Evolutionary conservation across 2,888 invertebrate species (phyloP).

Genomic region (Andrena marginata): DNA sequence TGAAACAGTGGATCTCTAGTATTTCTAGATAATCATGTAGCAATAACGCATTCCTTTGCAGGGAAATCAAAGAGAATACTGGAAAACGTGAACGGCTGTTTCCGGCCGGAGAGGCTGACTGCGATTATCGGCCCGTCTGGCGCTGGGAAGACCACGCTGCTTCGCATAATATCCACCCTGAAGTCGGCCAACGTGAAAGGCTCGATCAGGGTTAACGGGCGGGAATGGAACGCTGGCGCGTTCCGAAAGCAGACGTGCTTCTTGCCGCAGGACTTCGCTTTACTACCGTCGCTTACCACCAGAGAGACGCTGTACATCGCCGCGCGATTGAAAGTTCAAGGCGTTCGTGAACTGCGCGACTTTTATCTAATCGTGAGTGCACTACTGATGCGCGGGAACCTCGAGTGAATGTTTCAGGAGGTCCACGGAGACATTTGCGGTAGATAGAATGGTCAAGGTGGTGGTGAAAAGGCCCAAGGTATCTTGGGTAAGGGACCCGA

Average conservation of each 20-base stretch:
- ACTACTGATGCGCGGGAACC: neutral
- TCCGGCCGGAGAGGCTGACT: conserved; percentile 88
- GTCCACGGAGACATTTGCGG: too few relatives aligned
- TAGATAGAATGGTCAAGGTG: too few relatives aligned
- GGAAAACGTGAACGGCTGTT: conserved; percentile 87
- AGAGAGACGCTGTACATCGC: conserved; percentile 87
- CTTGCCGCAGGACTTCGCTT: conserved; percentile 87
- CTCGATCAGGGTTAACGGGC: conserved; percentile 90
- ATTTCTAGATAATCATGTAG: too few relatives aligned
- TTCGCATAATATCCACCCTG: conserved; percentile 91
- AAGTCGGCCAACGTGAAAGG: conserved; percentile 87
- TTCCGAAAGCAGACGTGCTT: conserved; percentile 92
- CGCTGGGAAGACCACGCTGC: conserved; percentile 91
- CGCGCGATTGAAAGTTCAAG: conserved; percentile 86
- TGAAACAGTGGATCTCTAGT: too few relatives aligned
- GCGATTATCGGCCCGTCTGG: conserved; percentile 91
- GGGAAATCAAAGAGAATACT: conserved; percentile 85
- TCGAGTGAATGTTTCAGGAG: too few relatives aligned
- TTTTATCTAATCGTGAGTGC: conserved; percentile 41
- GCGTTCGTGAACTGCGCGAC: neutral
- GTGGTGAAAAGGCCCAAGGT: too few relatives aligned
- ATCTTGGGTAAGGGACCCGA: too few relatives aligned
- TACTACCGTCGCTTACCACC: conserved; percentile 87
- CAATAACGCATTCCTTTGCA: conserved; percentile 34
- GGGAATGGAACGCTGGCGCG: conserved; percentile 87